phyloP scores from a whole-genome alignment of 1,140 invertebrate species.

The Sitophilus oryzae region DNA sequence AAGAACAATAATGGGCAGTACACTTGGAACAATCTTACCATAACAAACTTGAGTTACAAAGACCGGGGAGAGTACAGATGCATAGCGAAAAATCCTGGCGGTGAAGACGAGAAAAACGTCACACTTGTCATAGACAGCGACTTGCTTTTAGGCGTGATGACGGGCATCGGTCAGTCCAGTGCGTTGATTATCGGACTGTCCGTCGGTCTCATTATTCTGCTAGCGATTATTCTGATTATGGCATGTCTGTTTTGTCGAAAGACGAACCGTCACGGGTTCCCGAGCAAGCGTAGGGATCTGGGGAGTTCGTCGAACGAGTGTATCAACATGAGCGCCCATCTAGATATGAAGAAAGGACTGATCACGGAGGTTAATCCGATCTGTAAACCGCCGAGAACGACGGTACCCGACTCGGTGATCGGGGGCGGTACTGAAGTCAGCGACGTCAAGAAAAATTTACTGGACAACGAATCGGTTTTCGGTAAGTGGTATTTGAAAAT shows the following conservation, averaged over 20 bases:
- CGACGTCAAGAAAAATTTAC: constrained; percentile 68
- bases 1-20: constrained; percentile 45
- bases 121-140: constrained; percentile 53
- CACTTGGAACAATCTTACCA: constrained; percentile 72
- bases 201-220: constrained; percentile 50
- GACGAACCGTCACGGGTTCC: constrained; percentile 37
- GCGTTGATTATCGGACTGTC: constrained; percentile 46
- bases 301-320: constrained; percentile 55
- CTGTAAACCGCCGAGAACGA: constrained; percentile 66
- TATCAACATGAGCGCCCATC: constrained; percentile 54
- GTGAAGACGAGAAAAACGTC: constrained; percentile 68
- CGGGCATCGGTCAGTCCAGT: constrained; percentile 42
- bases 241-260: constrained; percentile 61
- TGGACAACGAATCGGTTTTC: constrained; percentile 54
- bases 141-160: constrained; percentile 32
- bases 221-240: constrained; percentile 57
- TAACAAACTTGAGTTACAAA: constrained; percentile 59
- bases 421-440: constrained; percentile 68
- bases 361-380: constrained; percentile 76
- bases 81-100: constrained; percentile 77
- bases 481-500: constrained; percentile 26
- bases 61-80: constrained; percentile 88
- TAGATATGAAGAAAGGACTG: constrained; percentile 72
- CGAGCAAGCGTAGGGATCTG: constrained; percentile 47
- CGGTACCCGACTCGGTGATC: constrained; percentile 60